Conservation (phyloP, 2,797 vertebrate genomes). For the Megalops cyprinoides region DNA sequence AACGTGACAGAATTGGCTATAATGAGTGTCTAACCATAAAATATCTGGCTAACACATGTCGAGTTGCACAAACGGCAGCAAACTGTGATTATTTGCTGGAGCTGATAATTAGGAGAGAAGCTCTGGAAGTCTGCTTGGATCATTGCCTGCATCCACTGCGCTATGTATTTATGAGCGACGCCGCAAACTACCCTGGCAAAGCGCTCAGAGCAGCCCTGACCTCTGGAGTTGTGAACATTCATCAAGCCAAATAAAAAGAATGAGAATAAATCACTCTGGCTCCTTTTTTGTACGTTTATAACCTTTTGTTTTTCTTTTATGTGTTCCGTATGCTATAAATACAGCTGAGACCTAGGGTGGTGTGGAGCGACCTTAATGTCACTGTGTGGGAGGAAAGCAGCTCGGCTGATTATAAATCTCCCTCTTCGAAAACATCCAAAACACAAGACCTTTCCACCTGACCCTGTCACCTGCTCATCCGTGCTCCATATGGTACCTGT, state of each 20-base stretch:
- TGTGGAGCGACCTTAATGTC: background rate
- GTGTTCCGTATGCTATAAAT: slow-evolving; percentile 1
- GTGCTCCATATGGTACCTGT: background rate
- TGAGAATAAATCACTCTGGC: background rate
- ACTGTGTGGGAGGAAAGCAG: background rate
- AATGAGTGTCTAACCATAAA: no score
- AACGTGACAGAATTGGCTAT: no score
- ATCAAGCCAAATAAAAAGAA: background rate
- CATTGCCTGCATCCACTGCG: background rate
- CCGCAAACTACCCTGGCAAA: slow-evolving; percentile 1
- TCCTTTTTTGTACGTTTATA: background rate
- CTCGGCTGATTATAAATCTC: background rate
- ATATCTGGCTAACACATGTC: no score
- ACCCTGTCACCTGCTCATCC: background rate
- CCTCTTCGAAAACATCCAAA: background rate
- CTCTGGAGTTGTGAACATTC: background rate
- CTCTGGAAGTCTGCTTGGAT: background rate
- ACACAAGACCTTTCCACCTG: background rate
- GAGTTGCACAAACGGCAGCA: no score
- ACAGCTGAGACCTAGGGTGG: background rate
- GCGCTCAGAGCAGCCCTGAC: background rate
- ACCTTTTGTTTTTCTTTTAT: background rate
- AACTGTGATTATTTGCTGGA: background rate
- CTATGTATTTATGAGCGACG: slow-evolving; percentile 4
- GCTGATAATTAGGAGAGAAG: background rate